Base-by-base conservation (phyloP, 2,113 vertebrate genomes). In the Ammodytes dubius region DNA sequence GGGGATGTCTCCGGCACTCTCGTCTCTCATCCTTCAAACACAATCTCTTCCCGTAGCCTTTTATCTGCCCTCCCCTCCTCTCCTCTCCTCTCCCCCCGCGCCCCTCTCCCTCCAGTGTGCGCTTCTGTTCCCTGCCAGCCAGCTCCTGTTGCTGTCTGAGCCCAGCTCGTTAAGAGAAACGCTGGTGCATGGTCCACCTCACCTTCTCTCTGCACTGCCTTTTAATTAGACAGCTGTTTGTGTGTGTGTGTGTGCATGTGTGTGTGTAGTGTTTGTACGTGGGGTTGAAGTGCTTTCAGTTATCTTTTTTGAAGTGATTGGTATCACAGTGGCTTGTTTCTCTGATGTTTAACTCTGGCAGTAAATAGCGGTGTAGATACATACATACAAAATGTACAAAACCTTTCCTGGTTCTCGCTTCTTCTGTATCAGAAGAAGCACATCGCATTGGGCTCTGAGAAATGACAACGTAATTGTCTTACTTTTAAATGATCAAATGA, bases 201-300 rank as follows among this genome's bases (percentile, higher is more conserved):
- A 93, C 92, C 91, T 91, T 91, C 86, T 77, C 70, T 84, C 89
- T 79, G 73, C 88, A 84, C 74, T 72, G 77, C 84, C 84, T 87
- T 92, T 91, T 94, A 94, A 94, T 94, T 94, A 92, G 92, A 87
- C 90, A 74, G 84, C 82, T 88, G 88, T 88, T 60, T 82, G 47
- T 81, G 67, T 68, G 69, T 70, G 82, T 54, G 37, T 71, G 52
- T 40, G 63, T 53, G n/a, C 13, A 59, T 57, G 75, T 35, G 42
- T 65, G 60, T 60, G 43, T 82, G 61, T 67, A 17, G 66, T 66
- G 42, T 70, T 66, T 61, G 53, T 65, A 46, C 42, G 54, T 4
- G 35, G 39, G 42, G 35, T n/a, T 45, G 15, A 27, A 73, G 49
- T 54, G 5, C 46, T 76, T 70, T 66, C 46, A 84, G 39, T 76